phyloP scores from a whole-genome alignment of 2,797 vertebrate genomes.

The Anguilla pacifica region DNA sequence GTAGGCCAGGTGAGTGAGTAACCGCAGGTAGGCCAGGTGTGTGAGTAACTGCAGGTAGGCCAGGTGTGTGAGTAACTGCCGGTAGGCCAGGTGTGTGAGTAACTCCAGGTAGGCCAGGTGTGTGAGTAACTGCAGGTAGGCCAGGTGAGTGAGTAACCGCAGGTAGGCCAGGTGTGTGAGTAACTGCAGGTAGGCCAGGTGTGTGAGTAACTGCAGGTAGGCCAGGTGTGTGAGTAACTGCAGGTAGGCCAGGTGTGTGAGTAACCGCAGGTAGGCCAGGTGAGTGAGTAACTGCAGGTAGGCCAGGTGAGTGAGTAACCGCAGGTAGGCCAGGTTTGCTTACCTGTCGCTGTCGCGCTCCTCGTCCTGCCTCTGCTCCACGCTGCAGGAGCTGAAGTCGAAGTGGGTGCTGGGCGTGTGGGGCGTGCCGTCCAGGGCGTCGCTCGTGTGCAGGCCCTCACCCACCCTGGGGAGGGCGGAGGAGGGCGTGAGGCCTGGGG shows the following conservation, averaged over 20 bases:
- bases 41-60: background rate
- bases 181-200: background rate
- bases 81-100: background rate
- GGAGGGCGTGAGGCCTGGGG: slow-evolving; percentile 64
- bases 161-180: background rate
- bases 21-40: background rate
- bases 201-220: background rate
- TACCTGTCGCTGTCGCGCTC: slow-evolving; percentile 90
- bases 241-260: background rate
- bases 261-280: no score
- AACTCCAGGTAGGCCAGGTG: background rate
- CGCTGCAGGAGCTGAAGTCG: slow-evolving; percentile 77
- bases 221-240: background rate
- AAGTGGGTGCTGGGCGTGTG: slow-evolving; percentile 77
- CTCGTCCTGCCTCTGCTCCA: slow-evolving; percentile 91
- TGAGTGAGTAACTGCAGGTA: background rate
- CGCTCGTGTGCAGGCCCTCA: slow-evolving; percentile 74
- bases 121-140: background rate
- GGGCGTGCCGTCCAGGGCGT: slow-evolving; percentile 75
- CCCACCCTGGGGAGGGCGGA: slow-evolving; percentile 72
- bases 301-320: background rate
- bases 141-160: background rate
- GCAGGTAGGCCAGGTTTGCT: background rate
- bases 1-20: background rate
- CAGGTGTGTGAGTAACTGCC: background rate